These are phyloP conservation scores for Cyclophora punctaria DNA, from an alignment of 2,888 invertebrate genomes.

Conservation along the genomic window DNA sequence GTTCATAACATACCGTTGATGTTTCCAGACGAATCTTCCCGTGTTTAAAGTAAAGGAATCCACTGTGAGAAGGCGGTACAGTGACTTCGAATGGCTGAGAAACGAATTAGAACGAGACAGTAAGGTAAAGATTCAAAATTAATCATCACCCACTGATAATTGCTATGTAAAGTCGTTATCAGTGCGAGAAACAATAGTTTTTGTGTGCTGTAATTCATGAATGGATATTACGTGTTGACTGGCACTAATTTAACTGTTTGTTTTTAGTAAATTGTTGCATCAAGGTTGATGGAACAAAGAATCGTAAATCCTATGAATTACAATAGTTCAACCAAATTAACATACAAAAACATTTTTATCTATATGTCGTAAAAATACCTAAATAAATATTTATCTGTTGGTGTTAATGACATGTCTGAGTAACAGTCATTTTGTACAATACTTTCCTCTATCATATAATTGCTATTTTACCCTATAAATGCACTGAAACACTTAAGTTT, in stretches of 20 bases:
- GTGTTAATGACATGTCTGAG: no score
- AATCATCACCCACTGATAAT: slow-evolving; percentile 13
- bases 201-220: not conserved
- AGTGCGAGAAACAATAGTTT: slow-evolving; percentile 21
- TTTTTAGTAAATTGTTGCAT: slow-evolving; percentile 2
- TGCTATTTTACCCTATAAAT: no score
- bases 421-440: no score
- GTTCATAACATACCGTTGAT: slow-evolving; percentile 38
- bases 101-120: slow-evolving; percentile 99
- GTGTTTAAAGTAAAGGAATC: slow-evolving; percentile 99
- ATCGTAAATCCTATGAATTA: slow-evolving; percentile 1
- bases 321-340: not conserved
- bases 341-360: no score
- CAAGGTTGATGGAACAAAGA: no score
- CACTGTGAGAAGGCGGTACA: slow-evolving; percentile 96
- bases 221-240: not conserved
- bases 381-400: no score
- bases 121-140: slow-evolving; percentile 79
- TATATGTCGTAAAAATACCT: no score
- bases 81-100: slow-evolving; percentile 99
- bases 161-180: slow-evolving; percentile 24
- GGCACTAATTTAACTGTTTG: not conserved
- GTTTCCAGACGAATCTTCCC: slow-evolving; percentile 96
- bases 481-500: no score
- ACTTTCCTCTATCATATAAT: no score